Conservation (phyloP, 2,888 invertebrate species). For the Scelioninae gen. 2 region DNA sequence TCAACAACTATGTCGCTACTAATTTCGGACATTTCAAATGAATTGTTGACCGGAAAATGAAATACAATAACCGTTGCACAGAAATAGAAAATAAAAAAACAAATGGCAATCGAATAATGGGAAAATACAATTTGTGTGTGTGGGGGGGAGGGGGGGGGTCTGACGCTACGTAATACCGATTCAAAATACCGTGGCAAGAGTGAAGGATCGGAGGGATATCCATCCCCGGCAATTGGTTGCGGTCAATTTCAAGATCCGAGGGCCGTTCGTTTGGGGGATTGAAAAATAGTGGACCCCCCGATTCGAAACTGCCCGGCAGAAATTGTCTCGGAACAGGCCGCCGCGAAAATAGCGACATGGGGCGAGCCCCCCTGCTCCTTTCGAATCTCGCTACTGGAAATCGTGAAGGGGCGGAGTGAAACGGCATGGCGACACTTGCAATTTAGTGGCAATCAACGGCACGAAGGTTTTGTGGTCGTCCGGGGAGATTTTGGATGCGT, state of each 20-base stretch:
- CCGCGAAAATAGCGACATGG: slow-evolving; percentile 63
- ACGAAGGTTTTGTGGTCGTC: slow-evolving; percentile 73
- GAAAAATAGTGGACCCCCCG: slow-evolving; percentile 63
- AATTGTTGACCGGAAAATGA: no score
- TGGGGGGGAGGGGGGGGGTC: no score
- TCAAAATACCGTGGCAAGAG: slow-evolving; percentile 19
- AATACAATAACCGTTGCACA: no score
- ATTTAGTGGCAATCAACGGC: slow-evolving; percentile 74
- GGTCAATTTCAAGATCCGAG: slow-evolving; percentile 39
- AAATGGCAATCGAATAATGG: neutral
- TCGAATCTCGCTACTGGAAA: slow-evolving; percentile 52
- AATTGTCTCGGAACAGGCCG: slow-evolving; percentile 67
- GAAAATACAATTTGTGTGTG: no score
- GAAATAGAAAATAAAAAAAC: no score
- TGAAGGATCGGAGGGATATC: slow-evolving; percentile 24
- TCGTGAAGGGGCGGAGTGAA: slow-evolving; percentile 57
- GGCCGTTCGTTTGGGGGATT: slow-evolving; percentile 61
- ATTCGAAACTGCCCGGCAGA: slow-evolving; percentile 62
- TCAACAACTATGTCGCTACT: no score
- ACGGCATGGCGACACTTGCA: slow-evolving; percentile 65
- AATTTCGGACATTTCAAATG: no score
- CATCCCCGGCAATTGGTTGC: slow-evolving; percentile 33
- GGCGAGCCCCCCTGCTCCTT: slow-evolving; percentile 56
- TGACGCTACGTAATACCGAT: slow-evolving; percentile 25
- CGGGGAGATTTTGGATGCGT: slow-evolving; percentile 69